A percentile compares a stretch with the other conserved stretches of the same genome.
Evolutionary conservation across 2,113 vertebrate species (phyloP).

Genomic region (Pavo muticus): DNA sequence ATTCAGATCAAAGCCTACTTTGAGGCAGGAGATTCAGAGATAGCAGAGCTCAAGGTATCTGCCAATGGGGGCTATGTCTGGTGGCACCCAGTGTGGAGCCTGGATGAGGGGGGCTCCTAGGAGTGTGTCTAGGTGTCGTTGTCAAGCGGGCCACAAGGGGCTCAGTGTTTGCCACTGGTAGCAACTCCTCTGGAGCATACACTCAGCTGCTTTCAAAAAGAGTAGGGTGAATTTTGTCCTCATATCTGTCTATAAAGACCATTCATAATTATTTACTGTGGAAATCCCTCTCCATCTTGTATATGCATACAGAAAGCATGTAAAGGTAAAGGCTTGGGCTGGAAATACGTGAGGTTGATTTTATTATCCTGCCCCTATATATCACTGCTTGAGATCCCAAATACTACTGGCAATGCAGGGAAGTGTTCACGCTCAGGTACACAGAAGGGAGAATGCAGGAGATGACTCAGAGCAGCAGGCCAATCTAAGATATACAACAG

Average conservation of each 20-base stretch:
- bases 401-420: neutral
- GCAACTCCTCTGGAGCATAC: neutral
- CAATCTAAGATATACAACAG: neutral
- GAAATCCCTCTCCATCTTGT: neutral
- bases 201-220: neutral
- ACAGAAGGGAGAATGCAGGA: neutral
- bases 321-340: neutral
- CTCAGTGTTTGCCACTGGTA: neutral
- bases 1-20: neutral
- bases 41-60: neutral
- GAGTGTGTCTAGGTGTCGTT: neutral
- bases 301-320: neutral
- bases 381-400: neutral
- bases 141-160: neutral
- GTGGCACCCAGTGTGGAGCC: neutral
- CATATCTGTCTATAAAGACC: rapidly evolving
- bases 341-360: neutral
- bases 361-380: neutral
- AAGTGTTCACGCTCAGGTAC: neutral
- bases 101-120: neutral
- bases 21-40: neutral
- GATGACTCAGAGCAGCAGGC: neutral
- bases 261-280: neutral
- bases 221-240: neutral
- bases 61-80: neutral